Percentiles rank a stretch among this genome's conserved stretches.
Conservation (phyloP, 2,113 vertebrate species). For the Equus quagga region DNA sequence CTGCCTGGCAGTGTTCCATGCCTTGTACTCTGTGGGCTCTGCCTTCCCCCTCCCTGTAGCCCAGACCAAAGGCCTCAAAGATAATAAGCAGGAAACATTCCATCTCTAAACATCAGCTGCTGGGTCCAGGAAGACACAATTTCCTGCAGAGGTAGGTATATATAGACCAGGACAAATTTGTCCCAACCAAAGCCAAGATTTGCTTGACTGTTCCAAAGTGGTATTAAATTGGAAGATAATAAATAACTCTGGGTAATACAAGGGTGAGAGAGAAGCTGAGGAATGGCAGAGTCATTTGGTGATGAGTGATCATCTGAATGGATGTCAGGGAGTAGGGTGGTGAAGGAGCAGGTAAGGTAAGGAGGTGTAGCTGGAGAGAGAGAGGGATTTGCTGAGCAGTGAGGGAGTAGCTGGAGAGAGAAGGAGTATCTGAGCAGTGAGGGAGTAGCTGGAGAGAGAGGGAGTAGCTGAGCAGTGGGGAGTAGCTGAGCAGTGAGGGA, state of each 20-base stretch:
- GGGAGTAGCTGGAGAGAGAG: background rate
- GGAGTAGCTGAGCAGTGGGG: background rate
- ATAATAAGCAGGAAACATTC: background rate
- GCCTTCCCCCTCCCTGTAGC: background rate
- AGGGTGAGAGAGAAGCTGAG: background rate
- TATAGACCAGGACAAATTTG: background rate
- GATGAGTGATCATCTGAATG: background rate
- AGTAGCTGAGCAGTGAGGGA: background rate
- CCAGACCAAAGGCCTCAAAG: background rate
- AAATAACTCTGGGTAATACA: background rate
- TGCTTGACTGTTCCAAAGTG: background rate
- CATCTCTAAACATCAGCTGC: background rate
- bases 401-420: background rate
- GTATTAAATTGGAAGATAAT: background rate
- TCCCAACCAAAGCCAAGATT: background rate
- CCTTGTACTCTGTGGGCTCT: background rate
- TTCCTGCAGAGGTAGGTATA: background rate
- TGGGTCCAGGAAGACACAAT: conserved; percentile 17
- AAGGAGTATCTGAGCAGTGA: background rate
- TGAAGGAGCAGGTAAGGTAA: background rate
- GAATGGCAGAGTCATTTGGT: background rate
- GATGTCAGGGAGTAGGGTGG: background rate
- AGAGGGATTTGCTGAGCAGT: background rate
- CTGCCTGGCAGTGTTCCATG: background rate
- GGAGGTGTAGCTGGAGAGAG: background rate